Percentiles rank a stretch among this genome's conserved stretches.
phyloP scores from a whole-genome alignment of 2,888 invertebrate species.

The Drosophila nr. medialis region DNA sequence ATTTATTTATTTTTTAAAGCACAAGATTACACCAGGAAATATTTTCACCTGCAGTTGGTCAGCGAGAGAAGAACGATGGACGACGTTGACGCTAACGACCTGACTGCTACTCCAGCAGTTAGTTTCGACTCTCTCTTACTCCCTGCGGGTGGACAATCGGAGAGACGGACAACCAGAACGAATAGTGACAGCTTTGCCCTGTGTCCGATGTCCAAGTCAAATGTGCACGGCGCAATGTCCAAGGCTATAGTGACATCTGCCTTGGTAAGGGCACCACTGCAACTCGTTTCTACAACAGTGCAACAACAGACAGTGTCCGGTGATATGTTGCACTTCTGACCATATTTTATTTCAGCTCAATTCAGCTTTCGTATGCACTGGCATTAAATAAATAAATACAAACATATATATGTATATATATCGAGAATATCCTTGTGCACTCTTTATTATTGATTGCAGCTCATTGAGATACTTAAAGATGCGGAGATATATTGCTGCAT shows the following conservation, averaged over 20 bases:
- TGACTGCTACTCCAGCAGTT: constrained; percentile 32
- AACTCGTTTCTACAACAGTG: constrained; percentile 15
- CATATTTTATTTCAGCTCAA: constrained; percentile 46
- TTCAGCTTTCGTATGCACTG: constrained; percentile 20
- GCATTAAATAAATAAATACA: constrained; percentile 2
- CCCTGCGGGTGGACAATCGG: background rate
- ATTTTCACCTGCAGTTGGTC: constrained; percentile 18
- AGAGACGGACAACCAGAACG: constrained; percentile 13
- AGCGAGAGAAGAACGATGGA: background rate
- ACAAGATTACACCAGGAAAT: background rate
- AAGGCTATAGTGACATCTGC: constrained; percentile 38
- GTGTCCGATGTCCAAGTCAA: constrained; percentile 46
- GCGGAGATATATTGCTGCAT: constrained; percentile 7
- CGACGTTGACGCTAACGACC: constrained; percentile 38
- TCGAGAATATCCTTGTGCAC: constrained; percentile 3
- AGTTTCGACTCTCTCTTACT: background rate
- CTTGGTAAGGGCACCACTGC: constrained; percentile 27
- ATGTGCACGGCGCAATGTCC: constrained; percentile 42
- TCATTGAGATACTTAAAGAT: constrained; percentile 10
- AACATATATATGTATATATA: background rate
- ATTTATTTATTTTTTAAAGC: background rate
- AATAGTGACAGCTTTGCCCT: constrained; percentile 35
- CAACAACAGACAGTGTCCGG: background rate
- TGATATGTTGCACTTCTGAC: constrained; percentile 40
- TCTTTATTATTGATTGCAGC: constrained; percentile 38